phyloP scores from a whole-genome alignment of 2,113 vertebrate genomes.

The Paramisgurnus dabryanus region DNA sequence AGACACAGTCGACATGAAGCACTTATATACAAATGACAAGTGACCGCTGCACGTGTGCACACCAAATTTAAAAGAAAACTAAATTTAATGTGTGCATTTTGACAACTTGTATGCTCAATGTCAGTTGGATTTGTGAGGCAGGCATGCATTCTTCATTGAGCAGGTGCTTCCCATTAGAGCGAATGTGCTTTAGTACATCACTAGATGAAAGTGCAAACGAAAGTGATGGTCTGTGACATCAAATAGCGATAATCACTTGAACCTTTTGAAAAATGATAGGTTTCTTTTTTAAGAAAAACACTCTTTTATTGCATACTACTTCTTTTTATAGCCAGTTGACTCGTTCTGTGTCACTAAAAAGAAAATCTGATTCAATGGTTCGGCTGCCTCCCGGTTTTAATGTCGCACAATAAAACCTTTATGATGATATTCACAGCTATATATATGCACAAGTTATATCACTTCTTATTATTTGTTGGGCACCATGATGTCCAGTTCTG shows the following conservation, averaged over 20 bases:
- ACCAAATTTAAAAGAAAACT: slow-evolving; percentile 45
- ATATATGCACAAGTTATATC: slow-evolving; percentile 36
- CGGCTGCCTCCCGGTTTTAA: slow-evolving; percentile 47
- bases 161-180: background rate
- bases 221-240: slow-evolving; percentile 35
- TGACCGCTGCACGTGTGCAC: slow-evolving; percentile 39
- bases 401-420: slow-evolving; percentile 59
- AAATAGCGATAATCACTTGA: slow-evolving; percentile 53
- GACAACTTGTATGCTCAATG: slow-evolving; percentile 47
- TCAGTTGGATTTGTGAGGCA: slow-evolving; percentile 50
- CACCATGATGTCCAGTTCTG: slow-evolving; percentile 1
- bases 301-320: slow-evolving; percentile 51
- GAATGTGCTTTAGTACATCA: slow-evolving; percentile 62
- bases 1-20: slow-evolving; percentile 56
- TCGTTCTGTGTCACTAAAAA: slow-evolving; percentile 34
- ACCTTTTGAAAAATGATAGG: slow-evolving; percentile 9
- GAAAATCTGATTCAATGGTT: slow-evolving; percentile 22
- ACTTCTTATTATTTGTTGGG: slow-evolving; percentile 6
- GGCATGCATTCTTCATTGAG: slow-evolving; percentile 44
- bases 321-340: slow-evolving; percentile 54
- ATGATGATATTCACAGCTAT: slow-evolving; percentile 28
- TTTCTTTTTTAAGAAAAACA: background rate
- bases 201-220: slow-evolving; percentile 71
- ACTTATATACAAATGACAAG: slow-evolving; percentile 53
- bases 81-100: slow-evolving; percentile 53